Percentiles rank a stretch among this genome's conserved stretches.
Conservation (phyloP, 2,888 invertebrate species). For the Mythimna albipuncta region DNA sequence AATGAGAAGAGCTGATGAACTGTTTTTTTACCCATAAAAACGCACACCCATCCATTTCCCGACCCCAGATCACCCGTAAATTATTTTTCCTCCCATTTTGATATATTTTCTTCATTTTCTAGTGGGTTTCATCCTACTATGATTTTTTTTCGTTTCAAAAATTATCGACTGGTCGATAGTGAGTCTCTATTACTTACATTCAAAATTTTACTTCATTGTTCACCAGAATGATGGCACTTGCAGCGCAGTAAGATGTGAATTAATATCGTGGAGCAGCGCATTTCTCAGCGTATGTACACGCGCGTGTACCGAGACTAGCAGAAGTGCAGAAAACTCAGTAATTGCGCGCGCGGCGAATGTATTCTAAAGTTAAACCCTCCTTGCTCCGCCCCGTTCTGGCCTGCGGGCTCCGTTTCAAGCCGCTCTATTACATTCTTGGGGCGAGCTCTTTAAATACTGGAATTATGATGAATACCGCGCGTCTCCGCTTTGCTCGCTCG, state of each 20-base stretch:
- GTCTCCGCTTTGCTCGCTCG: slow-evolving; percentile 17
- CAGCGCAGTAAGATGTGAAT: not conserved
- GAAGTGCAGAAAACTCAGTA: slow-evolving; percentile 61
- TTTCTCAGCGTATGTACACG: not conserved
- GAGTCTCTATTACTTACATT: not conserved
- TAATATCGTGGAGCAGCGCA: not conserved
- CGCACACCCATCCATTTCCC: no score
- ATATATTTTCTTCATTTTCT: no score
- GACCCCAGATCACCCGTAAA: no score
- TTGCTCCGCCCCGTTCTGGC: not conserved
- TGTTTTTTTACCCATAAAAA: no score
- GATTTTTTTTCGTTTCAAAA: no score
- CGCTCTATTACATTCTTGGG: slow-evolving; percentile 57
- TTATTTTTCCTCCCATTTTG: no score
- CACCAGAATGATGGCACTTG: not conserved
- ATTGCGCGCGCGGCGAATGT: slow-evolving; percentile 62
- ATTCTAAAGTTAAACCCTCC: slow-evolving; percentile 51
- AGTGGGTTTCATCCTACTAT: no score
- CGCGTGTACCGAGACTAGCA: slow-evolving; percentile 1
- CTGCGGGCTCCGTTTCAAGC: slow-evolving; percentile 30
- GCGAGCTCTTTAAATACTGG: slow-evolving; percentile 60
- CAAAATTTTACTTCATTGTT: not conserved
- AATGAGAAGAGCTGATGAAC: no score
- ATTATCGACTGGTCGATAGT: not conserved
- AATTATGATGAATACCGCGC: slow-evolving; percentile 61